phyloP scores from a whole-genome alignment of 30 jellyfish, hydroid and myxozoan species.

The Clytia hemisphaerica region DNA sequence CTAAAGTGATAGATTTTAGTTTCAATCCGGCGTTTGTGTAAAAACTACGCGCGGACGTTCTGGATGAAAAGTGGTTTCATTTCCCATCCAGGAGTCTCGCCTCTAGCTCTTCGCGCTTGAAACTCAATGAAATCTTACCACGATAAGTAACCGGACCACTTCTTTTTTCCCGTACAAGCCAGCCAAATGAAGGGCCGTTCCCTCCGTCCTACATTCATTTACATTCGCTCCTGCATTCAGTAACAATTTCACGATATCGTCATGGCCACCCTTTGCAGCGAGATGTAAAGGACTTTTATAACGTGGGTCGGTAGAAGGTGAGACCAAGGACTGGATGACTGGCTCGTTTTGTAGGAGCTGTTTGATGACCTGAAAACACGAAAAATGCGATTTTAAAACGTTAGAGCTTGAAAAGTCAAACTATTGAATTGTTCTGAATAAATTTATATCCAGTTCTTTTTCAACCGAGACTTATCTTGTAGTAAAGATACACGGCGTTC shows the following conservation, averaged over 20 bases:
- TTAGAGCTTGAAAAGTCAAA: too few species aligned
- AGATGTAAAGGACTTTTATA: constrained; percentile 72
- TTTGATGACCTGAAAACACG: constrained; percentile 63
- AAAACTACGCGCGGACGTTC: too few species aligned
- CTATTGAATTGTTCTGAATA: too few species aligned
- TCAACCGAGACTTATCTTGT: too few species aligned
- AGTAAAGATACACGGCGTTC: too few species aligned
- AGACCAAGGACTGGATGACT: constrained; percentile 47
- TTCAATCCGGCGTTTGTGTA: too few species aligned
- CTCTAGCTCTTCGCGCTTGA: too few species aligned
- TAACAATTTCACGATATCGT: constrained; percentile 61
- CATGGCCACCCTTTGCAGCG: constrained; percentile 87
- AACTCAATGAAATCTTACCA: constrained; percentile 47
- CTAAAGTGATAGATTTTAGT: too few species aligned
- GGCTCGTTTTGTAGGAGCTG: constrained; percentile 53
- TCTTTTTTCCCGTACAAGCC: constrained; percentile 82
- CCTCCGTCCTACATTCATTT: constrained; percentile 62
- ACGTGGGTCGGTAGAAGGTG: constrained; percentile 43
- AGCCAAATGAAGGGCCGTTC: constrained; percentile 79
- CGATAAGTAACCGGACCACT: constrained; percentile 54
- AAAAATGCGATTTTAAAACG: too few species aligned
- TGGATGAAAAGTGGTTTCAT: too few species aligned
- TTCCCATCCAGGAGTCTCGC: too few species aligned
- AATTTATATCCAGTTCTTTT: too few species aligned
- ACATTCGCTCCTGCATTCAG: constrained; percentile 81